Evolutionary conservation across 2,797 vertebrate species (phyloP).

Genomic region (Zalophus californianus): DNA sequence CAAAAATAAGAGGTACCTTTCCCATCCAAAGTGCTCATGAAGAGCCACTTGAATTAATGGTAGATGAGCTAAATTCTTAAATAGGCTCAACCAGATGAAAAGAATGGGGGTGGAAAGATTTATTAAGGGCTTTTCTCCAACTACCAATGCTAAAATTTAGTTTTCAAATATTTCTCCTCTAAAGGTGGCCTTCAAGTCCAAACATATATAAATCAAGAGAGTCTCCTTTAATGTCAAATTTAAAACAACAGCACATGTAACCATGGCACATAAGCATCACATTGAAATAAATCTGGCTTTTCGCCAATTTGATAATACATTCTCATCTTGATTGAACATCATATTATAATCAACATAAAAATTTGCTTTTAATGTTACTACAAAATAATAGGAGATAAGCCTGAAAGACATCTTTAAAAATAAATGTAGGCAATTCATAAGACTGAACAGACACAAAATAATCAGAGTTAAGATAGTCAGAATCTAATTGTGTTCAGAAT

Average conservation of each 20-base stretch:
- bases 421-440: slow-evolving; percentile 41
- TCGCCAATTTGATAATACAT: slow-evolving; percentile 16
- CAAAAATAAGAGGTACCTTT: background rate
- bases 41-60: background rate
- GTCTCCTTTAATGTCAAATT: slow-evolving; percentile 8
- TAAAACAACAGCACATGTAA: background rate
- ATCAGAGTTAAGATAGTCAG: slow-evolving; percentile 1
- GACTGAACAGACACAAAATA: slow-evolving; percentile 1
- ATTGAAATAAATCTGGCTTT: slow-evolving; percentile 45
- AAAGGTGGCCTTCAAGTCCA: slow-evolving; percentile 9
- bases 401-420: slow-evolving; percentile 19
- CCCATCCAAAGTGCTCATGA: background rate
- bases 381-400: slow-evolving; percentile 36
- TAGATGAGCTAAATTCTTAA: background rate
- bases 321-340: slow-evolving; percentile 54
- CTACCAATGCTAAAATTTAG: background rate
- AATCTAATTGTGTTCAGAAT: slow-evolving; percentile 62
- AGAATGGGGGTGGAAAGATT: background rate
- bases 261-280: background rate
- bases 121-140: slow-evolving; percentile 4
- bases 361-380: slow-evolving; percentile 53
- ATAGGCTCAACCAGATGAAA: background rate
- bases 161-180: slow-evolving; percentile 6
- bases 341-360: slow-evolving; percentile 47
- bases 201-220: background rate